A percentile compares a stretch with the other conserved stretches of the same genome.
These are phyloP conservation scores for Abrostola tripartita DNA, from an alignment of 2,888 invertebrate genomes.

Conservation along the genomic window DNA sequence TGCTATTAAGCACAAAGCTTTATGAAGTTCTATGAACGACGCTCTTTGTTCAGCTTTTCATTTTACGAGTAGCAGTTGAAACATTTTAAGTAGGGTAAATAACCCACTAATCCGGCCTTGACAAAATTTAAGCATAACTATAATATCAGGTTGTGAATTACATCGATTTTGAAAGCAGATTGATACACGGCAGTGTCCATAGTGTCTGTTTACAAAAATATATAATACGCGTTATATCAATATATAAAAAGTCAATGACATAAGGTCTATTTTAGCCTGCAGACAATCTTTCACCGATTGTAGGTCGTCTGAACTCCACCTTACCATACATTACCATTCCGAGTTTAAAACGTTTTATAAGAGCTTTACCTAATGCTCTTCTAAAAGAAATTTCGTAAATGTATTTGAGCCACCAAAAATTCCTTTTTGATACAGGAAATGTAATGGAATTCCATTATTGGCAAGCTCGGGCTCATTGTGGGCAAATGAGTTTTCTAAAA, in stretches of 20 bases:
- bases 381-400: conserved; percentile 49
- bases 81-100: conserved; percentile 1
- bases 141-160: not conserved
- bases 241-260: too few species aligned
- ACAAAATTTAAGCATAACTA: too few species aligned
- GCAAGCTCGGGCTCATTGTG: conserved; percentile 33
- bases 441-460: conserved; percentile 38
- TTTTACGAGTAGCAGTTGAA: conserved; percentile 7
- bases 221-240: not conserved
- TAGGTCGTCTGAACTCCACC: not conserved
- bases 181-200: not conserved
- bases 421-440: conserved; percentile 46
- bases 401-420: conserved; percentile 52
- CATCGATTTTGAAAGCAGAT: not conserved
- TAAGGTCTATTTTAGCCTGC: not conserved
- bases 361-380: conserved; percentile 13
- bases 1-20: conserved; percentile 31
- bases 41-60: conserved; percentile 35
- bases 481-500: conserved; percentile 39
- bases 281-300: not conserved
- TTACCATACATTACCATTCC: not conserved
- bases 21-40: conserved; percentile 45
- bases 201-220: not conserved
- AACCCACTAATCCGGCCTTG: not conserved
- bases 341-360: conserved; percentile 39